Conservation (phyloP, 2,888 invertebrate genomes). For the Gymnoscelis rufifasciata region DNA sequence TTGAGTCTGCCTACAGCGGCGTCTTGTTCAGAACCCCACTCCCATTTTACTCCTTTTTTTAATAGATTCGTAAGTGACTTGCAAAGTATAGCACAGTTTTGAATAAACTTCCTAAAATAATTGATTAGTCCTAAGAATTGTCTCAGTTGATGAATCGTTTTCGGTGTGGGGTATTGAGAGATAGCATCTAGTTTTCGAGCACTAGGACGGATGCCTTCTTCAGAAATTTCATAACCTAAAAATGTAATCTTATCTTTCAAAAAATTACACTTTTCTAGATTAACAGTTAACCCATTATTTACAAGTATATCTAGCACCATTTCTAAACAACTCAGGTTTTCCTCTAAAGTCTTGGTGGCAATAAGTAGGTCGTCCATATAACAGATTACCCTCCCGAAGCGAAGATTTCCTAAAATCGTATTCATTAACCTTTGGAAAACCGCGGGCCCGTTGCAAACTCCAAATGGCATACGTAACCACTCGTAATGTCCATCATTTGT, state of each 20-base stretch:
- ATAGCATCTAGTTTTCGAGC: slow-evolving; percentile 27
- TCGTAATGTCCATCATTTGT: slow-evolving; percentile 3
- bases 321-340: slow-evolving; percentile 8
- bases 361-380: slow-evolving; percentile 15
- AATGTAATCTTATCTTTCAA: slow-evolving; percentile 26
- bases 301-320: slow-evolving; percentile 8
- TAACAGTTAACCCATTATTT: slow-evolving; percentile 27
- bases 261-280: slow-evolving; percentile 33
- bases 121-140: slow-evolving; percentile 35
- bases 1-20: slow-evolving; percentile 17
- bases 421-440: slow-evolving; percentile 14
- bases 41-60: slow-evolving; percentile 24
- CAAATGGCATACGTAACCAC: slow-evolving; percentile 8
- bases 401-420: slow-evolving; percentile 2
- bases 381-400: background rate
- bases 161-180: slow-evolving; percentile 25
- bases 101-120: no score
- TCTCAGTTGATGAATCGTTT: slow-evolving; percentile 9
- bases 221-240: slow-evolving; percentile 19
- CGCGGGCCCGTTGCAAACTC: slow-evolving; percentile 11
- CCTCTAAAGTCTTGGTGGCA: slow-evolving; percentile 1
- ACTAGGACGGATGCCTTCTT: slow-evolving; percentile 20
- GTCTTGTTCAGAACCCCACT: slow-evolving; percentile 15
- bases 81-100: slow-evolving; percentile 31
- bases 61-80: slow-evolving; percentile 32